These are phyloP conservation scores for Delphinus delphis DNA, from an alignment of 2,113 vertebrate genomes.

Conservation along the genomic window DNA sequence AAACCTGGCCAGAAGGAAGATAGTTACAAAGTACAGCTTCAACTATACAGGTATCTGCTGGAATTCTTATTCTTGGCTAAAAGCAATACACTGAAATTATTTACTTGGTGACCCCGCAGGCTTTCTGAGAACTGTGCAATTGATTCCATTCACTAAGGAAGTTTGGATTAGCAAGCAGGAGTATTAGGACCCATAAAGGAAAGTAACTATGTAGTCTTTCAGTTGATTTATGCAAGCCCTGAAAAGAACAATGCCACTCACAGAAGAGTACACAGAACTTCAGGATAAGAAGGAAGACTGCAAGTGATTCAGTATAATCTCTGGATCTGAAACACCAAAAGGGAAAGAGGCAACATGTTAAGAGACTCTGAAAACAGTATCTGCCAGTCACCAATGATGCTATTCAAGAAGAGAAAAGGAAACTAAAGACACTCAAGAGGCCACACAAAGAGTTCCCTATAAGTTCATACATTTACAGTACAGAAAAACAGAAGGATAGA, in stretches of 20 bases:
- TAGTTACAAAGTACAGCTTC: background rate
- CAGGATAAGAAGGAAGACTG: background rate
- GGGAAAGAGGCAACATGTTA: background rate
- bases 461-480: background rate
- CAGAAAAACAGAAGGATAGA: background rate
- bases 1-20: background rate
- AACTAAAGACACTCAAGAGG: background rate
- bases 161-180: slow-evolving; percentile 7
- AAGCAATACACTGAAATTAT: background rate
- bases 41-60: background rate
- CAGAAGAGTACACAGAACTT: background rate
- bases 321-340: background rate
- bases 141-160: background rate
- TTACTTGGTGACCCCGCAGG: background rate
- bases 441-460: background rate
- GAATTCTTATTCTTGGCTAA: slow-evolving; percentile 45
- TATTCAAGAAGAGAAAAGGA: background rate
- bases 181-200: background rate
- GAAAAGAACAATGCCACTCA: background rate
- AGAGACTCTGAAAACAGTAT: background rate
- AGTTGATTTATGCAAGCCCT: background rate
- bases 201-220: background rate
- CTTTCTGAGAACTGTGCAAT: background rate
- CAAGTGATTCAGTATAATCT: background rate
- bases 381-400: background rate